A percentile compares a stretch with the other conserved stretches of the same genome.
These are phyloP conservation scores for Pachyuromys duprasi DNA, from an alignment of 2,797 vertebrate genomes.

Conservation along the genomic window DNA sequence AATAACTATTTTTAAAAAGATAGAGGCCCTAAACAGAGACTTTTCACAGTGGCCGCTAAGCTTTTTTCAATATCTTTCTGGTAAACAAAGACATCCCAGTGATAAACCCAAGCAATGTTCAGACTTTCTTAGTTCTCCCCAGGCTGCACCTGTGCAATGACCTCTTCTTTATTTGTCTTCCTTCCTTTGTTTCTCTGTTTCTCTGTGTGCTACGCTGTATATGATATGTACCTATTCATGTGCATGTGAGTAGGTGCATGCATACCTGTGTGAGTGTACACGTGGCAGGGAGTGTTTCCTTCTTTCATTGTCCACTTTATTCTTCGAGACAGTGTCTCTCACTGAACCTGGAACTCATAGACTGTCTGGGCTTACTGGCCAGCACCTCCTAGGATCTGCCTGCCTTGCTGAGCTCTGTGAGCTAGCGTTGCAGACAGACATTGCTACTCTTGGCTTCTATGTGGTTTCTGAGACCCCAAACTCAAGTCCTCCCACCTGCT, in stretches of 20 bases:
- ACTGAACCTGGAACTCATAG: background rate
- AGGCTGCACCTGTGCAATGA: fast-evolving
- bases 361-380: background rate
- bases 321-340: background rate
- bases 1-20: background rate
- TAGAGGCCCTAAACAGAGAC: background rate
- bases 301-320: background rate
- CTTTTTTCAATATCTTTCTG: background rate
- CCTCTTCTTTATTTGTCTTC: background rate
- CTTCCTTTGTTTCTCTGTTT: background rate
- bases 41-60: background rate
- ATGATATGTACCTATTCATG: background rate
- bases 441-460: background rate
- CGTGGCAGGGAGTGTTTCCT: background rate
- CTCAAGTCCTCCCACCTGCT: background rate
- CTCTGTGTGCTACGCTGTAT: background rate
- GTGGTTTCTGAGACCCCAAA: background rate
- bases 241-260: background rate
- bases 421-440: background rate
- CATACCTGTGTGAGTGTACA: background rate
- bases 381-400: background rate
- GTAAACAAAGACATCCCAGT: background rate
- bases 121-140: background rate
- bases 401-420: background rate
- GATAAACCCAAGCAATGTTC: background rate